These are phyloP conservation scores for Asbolus verrucosus DNA, from an alignment of 1,140 invertebrate species.

Conservation along the genomic window DNA sequence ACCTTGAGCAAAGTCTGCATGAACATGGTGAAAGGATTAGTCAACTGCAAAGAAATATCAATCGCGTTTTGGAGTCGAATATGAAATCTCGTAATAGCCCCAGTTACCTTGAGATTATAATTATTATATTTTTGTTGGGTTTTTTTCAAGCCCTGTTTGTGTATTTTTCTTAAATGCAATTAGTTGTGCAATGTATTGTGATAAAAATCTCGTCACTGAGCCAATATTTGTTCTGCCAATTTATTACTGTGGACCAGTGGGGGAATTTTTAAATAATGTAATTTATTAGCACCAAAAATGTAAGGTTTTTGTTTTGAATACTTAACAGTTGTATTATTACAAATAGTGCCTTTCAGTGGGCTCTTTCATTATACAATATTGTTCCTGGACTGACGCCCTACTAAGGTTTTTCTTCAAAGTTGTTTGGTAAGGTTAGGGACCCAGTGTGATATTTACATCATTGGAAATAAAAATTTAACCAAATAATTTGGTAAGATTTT, in stretches of 20 bases:
- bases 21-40: constrained; percentile 58
- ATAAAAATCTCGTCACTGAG: constrained; percentile 41
- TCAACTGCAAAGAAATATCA: constrained; percentile 55
- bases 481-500: no score
- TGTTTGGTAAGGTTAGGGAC: no score
- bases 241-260: constrained; percentile 12
- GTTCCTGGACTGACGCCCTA: constrained; percentile 26
- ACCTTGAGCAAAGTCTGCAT: constrained; percentile 57
- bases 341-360: constrained; percentile 38
- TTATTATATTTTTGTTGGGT: constrained; percentile 45
- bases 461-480: no score
- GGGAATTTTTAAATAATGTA: constrained; percentile 9
- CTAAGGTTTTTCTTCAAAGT: no score
- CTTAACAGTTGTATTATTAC: no score
- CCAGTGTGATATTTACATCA: no score
- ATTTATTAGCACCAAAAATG: constrained; percentile 26
- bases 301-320: constrained; percentile 7
- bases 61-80: constrained; percentile 46
- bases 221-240: constrained; percentile 5
- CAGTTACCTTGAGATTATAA: constrained; percentile 42
- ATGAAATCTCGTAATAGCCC: constrained; percentile 25
- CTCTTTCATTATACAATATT: constrained; percentile 32
- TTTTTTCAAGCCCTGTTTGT: constrained; percentile 51
- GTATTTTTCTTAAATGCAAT: constrained; percentile 49
- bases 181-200: constrained; percentile 51